These are phyloP conservation scores for Doris montereyensis DNA, from an alignment of 2,888 invertebrate species.

Conservation along the genomic window DNA sequence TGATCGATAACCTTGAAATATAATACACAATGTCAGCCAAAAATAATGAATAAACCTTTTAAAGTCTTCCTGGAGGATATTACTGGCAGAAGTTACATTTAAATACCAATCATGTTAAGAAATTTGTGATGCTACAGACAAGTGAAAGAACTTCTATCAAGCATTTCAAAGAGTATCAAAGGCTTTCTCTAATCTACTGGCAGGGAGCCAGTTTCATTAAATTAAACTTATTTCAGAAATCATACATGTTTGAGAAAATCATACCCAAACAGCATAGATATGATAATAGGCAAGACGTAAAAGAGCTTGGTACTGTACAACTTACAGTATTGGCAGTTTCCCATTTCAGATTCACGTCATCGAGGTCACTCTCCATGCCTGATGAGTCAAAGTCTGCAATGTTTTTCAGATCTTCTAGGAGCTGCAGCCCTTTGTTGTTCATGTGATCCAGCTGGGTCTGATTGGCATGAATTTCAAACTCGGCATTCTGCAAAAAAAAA, in stretches of 20 bases:
- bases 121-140: no score
- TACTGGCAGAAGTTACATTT: no score
- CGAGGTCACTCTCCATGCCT: constrained; percentile 60
- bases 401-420: constrained; percentile 68
- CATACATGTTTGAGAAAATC: no score
- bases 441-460: constrained; percentile 79
- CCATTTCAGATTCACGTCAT: constrained; percentile 61
- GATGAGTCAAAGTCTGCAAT: constrained; percentile 59
- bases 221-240: neutral
- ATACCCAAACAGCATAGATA: no score
- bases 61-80: no score
- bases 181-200: neutral
- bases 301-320: no score
- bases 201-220: neutral
- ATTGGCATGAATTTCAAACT: constrained; percentile 68
- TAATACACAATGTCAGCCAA: no score
- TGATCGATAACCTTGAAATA: constrained; percentile 82
- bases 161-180: no score
- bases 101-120: no score
- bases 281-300: no score
- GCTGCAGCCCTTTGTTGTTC: constrained; percentile 76
- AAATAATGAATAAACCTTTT: no score
- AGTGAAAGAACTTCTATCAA: no score
- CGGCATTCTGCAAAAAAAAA: constrained; percentile 70
- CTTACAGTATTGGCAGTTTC: constrained; percentile 60